These are phyloP conservation scores for Pionites leucogaster DNA, from an alignment of 2,113 vertebrate genomes.

Conservation along the genomic window DNA sequence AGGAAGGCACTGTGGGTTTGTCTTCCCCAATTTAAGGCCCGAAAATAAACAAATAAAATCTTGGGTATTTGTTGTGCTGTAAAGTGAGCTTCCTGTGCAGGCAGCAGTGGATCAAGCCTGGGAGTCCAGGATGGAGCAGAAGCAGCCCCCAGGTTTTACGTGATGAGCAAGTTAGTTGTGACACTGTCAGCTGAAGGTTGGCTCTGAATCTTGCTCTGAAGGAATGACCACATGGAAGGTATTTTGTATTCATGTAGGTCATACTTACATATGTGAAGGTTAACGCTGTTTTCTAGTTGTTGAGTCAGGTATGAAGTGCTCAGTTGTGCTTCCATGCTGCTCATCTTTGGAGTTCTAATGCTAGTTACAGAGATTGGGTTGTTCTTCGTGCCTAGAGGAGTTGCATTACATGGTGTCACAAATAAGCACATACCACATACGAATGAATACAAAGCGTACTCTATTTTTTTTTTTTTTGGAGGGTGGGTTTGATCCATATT, in stretches of 20 bases:
- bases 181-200: background rate
- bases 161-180: background rate
- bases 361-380: background rate
- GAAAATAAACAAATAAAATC: background rate
- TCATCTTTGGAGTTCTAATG: fast-evolving
- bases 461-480: fast-evolving
- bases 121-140: background rate
- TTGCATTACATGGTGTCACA: fast-evolving
- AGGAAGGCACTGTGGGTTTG: background rate
- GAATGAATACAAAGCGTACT: background rate
- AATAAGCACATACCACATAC: background rate
- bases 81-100: background rate
- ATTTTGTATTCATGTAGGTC: fast-evolving
- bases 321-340: background rate
- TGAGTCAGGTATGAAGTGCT: fast-evolving
- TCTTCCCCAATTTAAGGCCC: background rate
- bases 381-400: fast-evolving
- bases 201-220: background rate
- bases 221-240: background rate
- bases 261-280: background rate
- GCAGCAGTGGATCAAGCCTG: background rate
- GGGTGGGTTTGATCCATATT: fast-evolving
- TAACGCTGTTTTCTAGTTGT: background rate
- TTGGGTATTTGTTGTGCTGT: background rate
- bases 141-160: background rate